These are phyloP conservation scores for Tipula lateralis DNA, from an alignment of 2,888 invertebrate genomes.

Conservation along the genomic window DNA sequence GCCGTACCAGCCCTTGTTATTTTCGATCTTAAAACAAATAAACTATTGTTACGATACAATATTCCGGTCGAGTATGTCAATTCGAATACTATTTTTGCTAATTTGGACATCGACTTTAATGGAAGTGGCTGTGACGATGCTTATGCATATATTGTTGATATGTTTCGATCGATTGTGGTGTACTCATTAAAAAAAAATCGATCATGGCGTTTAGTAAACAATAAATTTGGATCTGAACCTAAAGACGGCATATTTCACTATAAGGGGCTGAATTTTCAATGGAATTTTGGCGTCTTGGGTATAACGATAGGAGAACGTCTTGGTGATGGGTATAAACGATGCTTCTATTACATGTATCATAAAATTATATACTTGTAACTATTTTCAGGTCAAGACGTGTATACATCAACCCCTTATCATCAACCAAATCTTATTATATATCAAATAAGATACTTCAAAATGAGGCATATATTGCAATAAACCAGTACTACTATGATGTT, in stretches of 20 bases:
- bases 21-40: constrained; percentile 71
- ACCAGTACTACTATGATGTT: neutral
- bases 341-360: neutral
- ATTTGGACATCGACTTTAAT: neutral
- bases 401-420: neutral
- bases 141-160: neutral
- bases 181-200: neutral
- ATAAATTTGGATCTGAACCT: neutral
- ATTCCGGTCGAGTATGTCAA: constrained; percentile 53
- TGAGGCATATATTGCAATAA: neutral
- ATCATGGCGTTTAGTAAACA: neutral
- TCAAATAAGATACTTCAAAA: neutral
- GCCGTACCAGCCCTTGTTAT: constrained; percentile 62
- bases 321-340: neutral
- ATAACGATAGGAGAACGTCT: neutral
- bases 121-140: neutral
- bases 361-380: neutral
- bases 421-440: neutral
- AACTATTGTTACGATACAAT: constrained; percentile 62
- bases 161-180: neutral
- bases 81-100: neutral
- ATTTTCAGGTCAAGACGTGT: neutral
- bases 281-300: neutral
- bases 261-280: neutral
- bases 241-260: neutral